Conservation (phyloP, 2,888 invertebrate species). For the Diaphora mendica region DNA sequence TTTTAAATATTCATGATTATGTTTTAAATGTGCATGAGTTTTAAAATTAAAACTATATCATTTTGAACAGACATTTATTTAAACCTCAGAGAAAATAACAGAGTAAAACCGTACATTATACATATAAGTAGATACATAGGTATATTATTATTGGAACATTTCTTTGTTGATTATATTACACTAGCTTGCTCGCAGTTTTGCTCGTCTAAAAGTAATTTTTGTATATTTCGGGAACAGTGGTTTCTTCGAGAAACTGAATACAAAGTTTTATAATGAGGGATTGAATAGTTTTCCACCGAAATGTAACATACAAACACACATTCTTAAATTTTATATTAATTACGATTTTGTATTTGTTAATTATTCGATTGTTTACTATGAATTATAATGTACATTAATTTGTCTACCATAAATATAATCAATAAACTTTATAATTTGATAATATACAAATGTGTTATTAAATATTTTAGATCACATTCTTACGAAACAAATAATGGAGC, state of each 20-base stretch:
- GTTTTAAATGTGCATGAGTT: too few species aligned
- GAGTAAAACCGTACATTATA: constrained; percentile 67
- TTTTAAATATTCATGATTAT: too few species aligned
- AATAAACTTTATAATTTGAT: constrained; percentile 48
- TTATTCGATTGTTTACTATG: constrained; percentile 44
- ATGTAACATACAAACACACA: background rate
- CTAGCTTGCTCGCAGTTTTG: background rate
- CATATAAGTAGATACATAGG: constrained; percentile 50
- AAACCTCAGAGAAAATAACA: constrained; percentile 83
- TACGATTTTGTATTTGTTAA: constrained; percentile 37
- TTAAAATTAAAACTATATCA: constrained; percentile 56
- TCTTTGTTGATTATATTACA: constrained; percentile 48
- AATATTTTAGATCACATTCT: constrained; percentile 43
- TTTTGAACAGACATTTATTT: constrained; percentile 85
- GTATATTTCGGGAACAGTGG: background rate
- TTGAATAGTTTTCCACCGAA: background rate
- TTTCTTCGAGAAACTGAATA: background rate
- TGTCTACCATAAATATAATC: constrained; percentile 42
- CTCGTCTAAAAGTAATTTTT: background rate
- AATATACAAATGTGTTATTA: constrained; percentile 28
- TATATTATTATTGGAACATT: constrained; percentile 61
- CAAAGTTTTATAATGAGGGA: background rate
- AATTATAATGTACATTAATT: constrained; percentile 46
- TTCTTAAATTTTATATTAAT: background rate
- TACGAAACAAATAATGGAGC: constrained; percentile 29